phyloP scores from a whole-genome alignment of 2,888 invertebrate genomes.

The Apamea crenata region DNA sequence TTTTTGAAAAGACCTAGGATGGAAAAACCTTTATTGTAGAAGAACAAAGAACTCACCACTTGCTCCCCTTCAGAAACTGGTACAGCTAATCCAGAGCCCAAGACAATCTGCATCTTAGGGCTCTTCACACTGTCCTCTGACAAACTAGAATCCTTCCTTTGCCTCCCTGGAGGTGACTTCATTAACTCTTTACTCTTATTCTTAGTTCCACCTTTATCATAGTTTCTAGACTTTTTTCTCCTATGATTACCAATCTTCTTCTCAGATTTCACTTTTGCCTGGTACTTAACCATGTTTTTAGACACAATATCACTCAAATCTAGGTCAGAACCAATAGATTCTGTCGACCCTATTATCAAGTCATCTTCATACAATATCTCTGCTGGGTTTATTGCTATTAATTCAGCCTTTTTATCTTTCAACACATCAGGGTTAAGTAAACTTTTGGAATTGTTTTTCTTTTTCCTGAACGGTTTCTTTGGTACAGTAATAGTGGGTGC shows the following conservation, averaged over 20 bases:
- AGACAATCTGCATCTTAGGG: constrained; percentile 87
- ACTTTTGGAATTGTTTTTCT: constrained; percentile 75
- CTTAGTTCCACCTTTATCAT: constrained; percentile 74
- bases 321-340: constrained; percentile 80
- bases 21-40: neutral
- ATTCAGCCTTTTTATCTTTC: constrained; percentile 62
- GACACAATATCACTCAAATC: constrained; percentile 76
- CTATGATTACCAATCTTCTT: constrained; percentile 86
- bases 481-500: constrained; percentile 84
- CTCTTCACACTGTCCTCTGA: constrained; percentile 84
- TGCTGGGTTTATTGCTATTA: constrained; percentile 73
- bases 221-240: constrained; percentile 82
- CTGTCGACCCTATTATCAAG: constrained; percentile 81
- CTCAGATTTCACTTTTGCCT: constrained; percentile 76
- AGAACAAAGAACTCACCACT: constrained; percentile 83
- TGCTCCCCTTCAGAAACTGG: constrained; percentile 91
- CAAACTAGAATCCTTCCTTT: constrained; percentile 80
- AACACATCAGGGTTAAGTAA: constrained; percentile 72
- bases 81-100: constrained; percentile 89
- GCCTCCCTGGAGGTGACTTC: constrained; percentile 80
- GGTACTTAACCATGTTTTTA: constrained; percentile 76
- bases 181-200: constrained; percentile 78
- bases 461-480: constrained; percentile 77
- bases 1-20: neutral
- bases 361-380: constrained; percentile 86